These are phyloP conservation scores for Ellobius talpinus DNA, from an alignment of 2,113 vertebrate species.

Conservation along the genomic window DNA sequence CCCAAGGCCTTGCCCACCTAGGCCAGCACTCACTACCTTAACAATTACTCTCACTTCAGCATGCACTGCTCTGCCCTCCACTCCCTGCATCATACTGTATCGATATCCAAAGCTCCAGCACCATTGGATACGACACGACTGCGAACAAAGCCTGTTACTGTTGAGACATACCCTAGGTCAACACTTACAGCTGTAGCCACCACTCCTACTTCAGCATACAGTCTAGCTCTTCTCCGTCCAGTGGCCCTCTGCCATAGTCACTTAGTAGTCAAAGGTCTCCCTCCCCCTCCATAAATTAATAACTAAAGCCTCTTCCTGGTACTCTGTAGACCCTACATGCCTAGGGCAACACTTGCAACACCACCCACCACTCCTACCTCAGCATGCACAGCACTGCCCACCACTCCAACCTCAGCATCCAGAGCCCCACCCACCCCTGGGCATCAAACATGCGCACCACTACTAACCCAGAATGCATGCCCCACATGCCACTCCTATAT, in stretches of 20 bases:
- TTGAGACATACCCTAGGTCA: background rate
- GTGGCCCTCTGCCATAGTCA: background rate
- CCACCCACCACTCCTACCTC: too few species aligned
- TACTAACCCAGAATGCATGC: too few species aligned
- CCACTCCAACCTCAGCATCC: background rate
- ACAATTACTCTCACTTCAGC: background rate
- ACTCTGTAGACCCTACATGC: background rate
- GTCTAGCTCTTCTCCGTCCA: background rate
- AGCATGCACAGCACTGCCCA: background rate
- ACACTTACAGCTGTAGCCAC: background rate
- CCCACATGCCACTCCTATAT: background rate
- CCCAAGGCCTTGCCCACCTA: background rate
- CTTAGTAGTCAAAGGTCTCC: background rate
- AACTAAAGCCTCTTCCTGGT: background rate
- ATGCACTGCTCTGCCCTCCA: background rate
- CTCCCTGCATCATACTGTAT: background rate
- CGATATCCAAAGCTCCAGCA: background rate
- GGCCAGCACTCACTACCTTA: background rate
- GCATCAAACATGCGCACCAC: background rate
- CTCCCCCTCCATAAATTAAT: too few species aligned
- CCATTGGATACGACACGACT: background rate
- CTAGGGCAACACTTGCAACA: background rate
- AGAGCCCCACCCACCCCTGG: background rate
- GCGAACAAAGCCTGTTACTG: background rate
- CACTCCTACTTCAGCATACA: background rate